Evolutionary conservation across 2,888 invertebrate species (phyloP), one percentile per base, ranked within the genome.

Genomic region (Lasioglossum malachurum): DNA sequence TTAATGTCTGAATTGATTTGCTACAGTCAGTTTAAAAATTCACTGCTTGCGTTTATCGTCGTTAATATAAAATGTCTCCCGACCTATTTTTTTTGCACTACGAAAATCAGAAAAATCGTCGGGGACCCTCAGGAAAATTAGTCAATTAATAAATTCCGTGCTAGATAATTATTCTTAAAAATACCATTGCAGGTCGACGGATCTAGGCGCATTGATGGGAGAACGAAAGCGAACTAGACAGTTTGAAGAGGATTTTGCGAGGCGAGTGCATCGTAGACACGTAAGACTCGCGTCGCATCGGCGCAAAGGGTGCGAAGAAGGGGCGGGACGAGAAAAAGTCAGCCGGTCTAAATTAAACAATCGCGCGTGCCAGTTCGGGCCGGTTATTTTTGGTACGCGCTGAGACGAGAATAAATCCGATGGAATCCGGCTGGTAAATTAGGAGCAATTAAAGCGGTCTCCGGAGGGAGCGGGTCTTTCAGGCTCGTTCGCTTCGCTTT

Each of bases 401-500:
- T 78, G 41, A 72, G 83, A 90, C 92, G 87, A 91, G 92, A 92
- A 92, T 93, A 93, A 94, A 93, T 93, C 93, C 90, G 86, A 88
- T 91, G 92, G 93, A 94, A 93, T 93, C 91, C 90, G 90, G 88
- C 91, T 92, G 90, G 92, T 91, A 91, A 94, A 94, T 94, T 94
- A 94, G 89, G 92, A 93, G 91, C 94, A 94, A 94, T 94, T 94
- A 93, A 93, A 92, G 87, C 91, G 87, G 90, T 75, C 80, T 69
- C 49, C 44, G 75, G 75, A 86, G 64, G 82, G 78, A 81, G 71
- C 67, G 67, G 72, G 75, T 53, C 53, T 53, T 71, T 53, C 75
- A 53, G 53, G 76, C 76, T 83, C 81, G 89, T 85, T 87, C 88
- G 44, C 90, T 84, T 87, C 88, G 44, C 90, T 90, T 84, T 87